Conservation (phyloP, 2,888 invertebrate genomes). For the Margaritifera margaritifera region DNA sequence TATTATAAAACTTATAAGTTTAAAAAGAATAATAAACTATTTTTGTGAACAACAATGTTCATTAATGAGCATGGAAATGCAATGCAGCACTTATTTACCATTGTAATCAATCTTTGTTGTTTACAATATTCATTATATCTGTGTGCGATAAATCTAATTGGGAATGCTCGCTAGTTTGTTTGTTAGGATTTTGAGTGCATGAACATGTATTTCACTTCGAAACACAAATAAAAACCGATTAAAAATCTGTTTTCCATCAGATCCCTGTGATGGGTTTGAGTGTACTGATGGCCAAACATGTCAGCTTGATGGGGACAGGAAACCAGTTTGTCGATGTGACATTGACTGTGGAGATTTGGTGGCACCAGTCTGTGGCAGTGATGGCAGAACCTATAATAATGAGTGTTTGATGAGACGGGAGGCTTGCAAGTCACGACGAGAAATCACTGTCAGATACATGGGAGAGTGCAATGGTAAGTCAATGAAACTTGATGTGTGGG, state of each 20-base stretch:
- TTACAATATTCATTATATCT: too few relatives aligned
- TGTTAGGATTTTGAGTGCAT: too few relatives aligned
- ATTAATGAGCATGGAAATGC: too few relatives aligned
- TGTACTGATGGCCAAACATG: slow-evolving; percentile 88
- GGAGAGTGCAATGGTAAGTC: slow-evolving; percentile 81
- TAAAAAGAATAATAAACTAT: too few relatives aligned
- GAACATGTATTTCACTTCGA: too few relatives aligned
- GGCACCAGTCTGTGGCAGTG: slow-evolving; percentile 92
- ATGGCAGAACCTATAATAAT: slow-evolving; percentile 93
- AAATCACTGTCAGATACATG: slow-evolving; percentile 82
- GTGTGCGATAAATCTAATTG: too few relatives aligned
- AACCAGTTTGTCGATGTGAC: slow-evolving; percentile 86
- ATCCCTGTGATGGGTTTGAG: slow-evolving; percentile 86
- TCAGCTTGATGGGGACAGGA: slow-evolving; percentile 85
- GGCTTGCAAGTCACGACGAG: slow-evolving; percentile 84
- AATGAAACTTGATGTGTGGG: neutral
- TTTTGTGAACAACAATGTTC: too few relatives aligned
- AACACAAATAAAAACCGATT: too few relatives aligned
- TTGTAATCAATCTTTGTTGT: too few relatives aligned
- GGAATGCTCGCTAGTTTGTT: too few relatives aligned
- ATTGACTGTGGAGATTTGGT: slow-evolving; percentile 75
- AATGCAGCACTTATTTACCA: too few relatives aligned
- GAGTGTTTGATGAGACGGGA: slow-evolving; percentile 93
- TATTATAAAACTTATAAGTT: too few relatives aligned
- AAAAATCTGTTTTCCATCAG: slow-evolving; percentile 74